Base-by-base conservation (phyloP, 2,888 invertebrate species). In the Hanleya hanleyi region DNA sequence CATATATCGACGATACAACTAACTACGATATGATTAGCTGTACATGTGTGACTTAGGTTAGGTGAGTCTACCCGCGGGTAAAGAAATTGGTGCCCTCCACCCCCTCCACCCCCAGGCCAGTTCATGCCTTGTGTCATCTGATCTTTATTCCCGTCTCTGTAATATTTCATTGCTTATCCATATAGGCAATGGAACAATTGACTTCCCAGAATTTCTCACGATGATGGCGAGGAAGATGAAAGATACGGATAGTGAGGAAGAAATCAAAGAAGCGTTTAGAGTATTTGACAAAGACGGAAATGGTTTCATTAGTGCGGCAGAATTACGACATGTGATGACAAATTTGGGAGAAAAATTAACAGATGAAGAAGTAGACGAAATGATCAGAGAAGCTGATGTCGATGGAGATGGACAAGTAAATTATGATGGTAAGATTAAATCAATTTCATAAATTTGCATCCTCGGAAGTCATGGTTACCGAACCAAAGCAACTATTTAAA, bases 151-250 rank as follows among this genome's bases (percentile, higher is more conserved):
- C n/a, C n/a, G n/a, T n/a, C n/a, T n/a, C n/a, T n/a, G n/a, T n/a
- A n/a, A n/a, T n/a, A n/a, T n/a, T n/a, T n/a, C n/a, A n/a, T n/a
- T n/a, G n/a, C n/a, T n/a, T n/a, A n/a, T n/a, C n/a, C 37, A 38
- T 49, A 7, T 38, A 79, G 80, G 77, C 33, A 80, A 80, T 62
- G 77, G 80, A 18, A 77, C 77, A 67, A 78, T 80, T 1, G 80
- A 80, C 67, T 77, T 78, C 65, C 47, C 69, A 6, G 80, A 80
- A 64, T 80, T 80, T 36, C 69, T 77, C 5, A 29, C 50, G 26
- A 62, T 80, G 29, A 80, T 80, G 80, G 74, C 76, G 64, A 75
- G 68, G 65, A 74, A 77, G 37, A 57, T 77, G n/a, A 69, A 75
- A 37, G 33, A 68, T 9, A 71, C 75, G 41, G 80, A 77, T 29